Evolutionary conservation across 2,113 vertebrate species (phyloP), one percentile per base, ranked within the genome.

Genomic region (Eptesicus fuscus): DNA sequence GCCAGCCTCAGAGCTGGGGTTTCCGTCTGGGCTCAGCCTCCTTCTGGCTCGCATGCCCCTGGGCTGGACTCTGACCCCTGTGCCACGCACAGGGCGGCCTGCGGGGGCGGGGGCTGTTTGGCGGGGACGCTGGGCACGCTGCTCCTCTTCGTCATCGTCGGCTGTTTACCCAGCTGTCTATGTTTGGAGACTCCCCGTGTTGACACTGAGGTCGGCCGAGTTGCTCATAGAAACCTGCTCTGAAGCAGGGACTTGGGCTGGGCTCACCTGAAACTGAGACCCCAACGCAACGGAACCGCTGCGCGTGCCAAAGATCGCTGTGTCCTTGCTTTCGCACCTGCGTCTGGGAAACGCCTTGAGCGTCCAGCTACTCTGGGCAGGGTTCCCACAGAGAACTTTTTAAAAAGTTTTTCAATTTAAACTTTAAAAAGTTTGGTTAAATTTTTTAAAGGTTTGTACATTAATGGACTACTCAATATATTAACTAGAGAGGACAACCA

Each of bases 81-180:
- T 74, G 80, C 32, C 90, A 9, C 51, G 9, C 18, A 5, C 6
- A 2, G 67, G 2, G 22, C 17, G 56, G 28, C 32, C n/a, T 12
- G 51, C 4, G 2, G 9, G 42, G 8, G 49, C 14, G 25, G 2
- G 28, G 4, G 4, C 18, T 1, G 9, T 11, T 25, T 23, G 7
- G 77, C 9, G 13, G 10, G 4, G 40, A 32, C 4, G 1, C 1
- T 3, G 30, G 16, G 53, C 63, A 25, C 53, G 13, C 28, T 35
- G 22, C 53, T 9, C 13, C 53, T 32, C 51, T 17, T 47, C 37
- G 12, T 49, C 17, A 0, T 61, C 14, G 37, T 69, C 73, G 1
- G 51, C 28, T 67, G 4, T 11, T 79, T 17, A 4, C 40, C 25
- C 20, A 17, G n/a, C 8, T 18, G 51, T 42, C 35, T 44, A 25